These are phyloP conservation scores for Athene noctua DNA, from an alignment of 2,113 vertebrate genomes.

Conservation along the genomic window DNA sequence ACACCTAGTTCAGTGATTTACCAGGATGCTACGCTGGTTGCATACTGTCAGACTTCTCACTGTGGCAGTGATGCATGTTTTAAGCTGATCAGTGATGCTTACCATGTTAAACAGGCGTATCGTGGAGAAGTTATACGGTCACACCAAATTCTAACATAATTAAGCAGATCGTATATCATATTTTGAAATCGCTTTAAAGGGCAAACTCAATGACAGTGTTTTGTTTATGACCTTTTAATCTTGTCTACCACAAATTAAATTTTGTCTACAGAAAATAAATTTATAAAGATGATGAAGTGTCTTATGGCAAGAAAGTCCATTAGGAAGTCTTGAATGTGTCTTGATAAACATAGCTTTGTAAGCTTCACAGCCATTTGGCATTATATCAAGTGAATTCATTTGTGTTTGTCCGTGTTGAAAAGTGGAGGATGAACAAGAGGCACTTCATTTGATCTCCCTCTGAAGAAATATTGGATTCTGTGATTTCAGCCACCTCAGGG, in stretches of 20 bases:
- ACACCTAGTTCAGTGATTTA: background rate
- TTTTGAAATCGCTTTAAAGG: constrained; percentile 16
- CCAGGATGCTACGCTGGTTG: background rate
- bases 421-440: background rate
- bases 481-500: background rate
- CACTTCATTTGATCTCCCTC: background rate
- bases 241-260: constrained; percentile 42
- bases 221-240: constrained; percentile 61
- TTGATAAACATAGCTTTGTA: background rate
- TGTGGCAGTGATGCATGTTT: background rate
- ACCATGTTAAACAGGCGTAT: background rate
- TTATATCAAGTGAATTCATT: background rate
- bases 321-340: background rate
- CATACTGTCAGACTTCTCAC: background rate
- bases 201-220: background rate
- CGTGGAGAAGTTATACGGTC: background rate
- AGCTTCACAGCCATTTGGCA: background rate
- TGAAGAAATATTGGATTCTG: background rate
- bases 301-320: constrained; percentile 5
- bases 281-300: constrained; percentile 23
- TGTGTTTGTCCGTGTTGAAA: background rate
- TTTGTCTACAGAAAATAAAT: constrained; percentile 8
- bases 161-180: background rate
- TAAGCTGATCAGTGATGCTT: constrained; percentile 1
- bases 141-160: constrained; percentile 2